Evolutionary conservation across 2,888 invertebrate genomes (phyloP).

Genomic region (Formica aserva): DNA sequence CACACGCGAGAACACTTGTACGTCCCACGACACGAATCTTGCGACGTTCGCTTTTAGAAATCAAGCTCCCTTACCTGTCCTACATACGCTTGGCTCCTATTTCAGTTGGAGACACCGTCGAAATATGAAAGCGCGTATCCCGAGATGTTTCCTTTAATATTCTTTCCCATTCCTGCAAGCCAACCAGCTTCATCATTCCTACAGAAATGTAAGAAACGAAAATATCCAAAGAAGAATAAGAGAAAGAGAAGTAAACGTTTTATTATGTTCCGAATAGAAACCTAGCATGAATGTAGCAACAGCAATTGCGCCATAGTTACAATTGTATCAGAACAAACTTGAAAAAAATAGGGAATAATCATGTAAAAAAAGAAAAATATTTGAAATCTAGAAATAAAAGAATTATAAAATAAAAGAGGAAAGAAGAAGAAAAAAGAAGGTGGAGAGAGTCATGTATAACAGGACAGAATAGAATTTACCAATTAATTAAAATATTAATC

Average conservation of each 20-base stretch:
- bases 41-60: slow-evolving; percentile 61
- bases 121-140: slow-evolving; percentile 70
- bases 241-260: background rate
- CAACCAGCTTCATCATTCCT: slow-evolving; percentile 28
- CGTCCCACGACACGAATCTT: slow-evolving; percentile 54
- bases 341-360: background rate
- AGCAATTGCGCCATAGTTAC: slow-evolving; percentile 17
- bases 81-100: slow-evolving; percentile 41
- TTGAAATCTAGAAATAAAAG: background rate
- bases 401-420: background rate
- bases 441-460: background rate
- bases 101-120: slow-evolving; percentile 57
- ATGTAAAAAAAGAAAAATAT: background rate
- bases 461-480: background rate
- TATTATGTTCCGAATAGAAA: background rate
- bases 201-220: slow-evolving; percentile 35
- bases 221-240: background rate
- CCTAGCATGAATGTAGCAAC: background rate
- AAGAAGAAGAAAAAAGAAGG: no score
- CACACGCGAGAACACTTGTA: slow-evolving; percentile 18
- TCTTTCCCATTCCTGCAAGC: slow-evolving; percentile 50
- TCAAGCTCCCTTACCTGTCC: slow-evolving; percentile 23
- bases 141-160: slow-evolving; percentile 72
- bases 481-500: slow-evolving; percentile 16
- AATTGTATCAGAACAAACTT: background rate